A percentile compares a stretch with the other conserved stretches of the same genome.
These are phyloP conservation scores for Lamellibrachia columna DNA, from an alignment of 2,888 invertebrate genomes.

Conservation along the genomic window DNA sequence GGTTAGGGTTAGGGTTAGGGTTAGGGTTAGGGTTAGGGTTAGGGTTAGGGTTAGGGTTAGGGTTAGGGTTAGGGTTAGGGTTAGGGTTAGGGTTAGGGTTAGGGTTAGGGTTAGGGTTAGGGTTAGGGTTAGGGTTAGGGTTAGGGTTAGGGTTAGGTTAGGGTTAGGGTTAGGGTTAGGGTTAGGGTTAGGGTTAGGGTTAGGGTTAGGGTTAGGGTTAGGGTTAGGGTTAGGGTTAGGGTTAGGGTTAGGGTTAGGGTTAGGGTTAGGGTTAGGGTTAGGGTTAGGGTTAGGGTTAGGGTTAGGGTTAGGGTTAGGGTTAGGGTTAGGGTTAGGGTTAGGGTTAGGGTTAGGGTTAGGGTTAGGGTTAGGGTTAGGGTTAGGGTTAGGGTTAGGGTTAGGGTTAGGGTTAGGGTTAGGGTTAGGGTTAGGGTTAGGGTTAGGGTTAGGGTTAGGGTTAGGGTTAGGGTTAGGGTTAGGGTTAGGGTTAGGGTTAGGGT, in stretches of 20 bases:
- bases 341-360: constrained; percentile 28
- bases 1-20: constrained; percentile 45
- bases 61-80: constrained; percentile 44
- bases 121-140: constrained; percentile 44
- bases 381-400: constrained; percentile 25
- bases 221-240: constrained; percentile 26
- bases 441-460: constrained; percentile 26
- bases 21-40: constrained; percentile 46
- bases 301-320: constrained; percentile 26
- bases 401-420: constrained; percentile 26
- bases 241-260: constrained; percentile 23
- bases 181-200: constrained; percentile 38
- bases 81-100: constrained; percentile 43
- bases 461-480: constrained; percentile 38
- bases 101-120: constrained; percentile 39
- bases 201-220: constrained; percentile 25
- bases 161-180: constrained; percentile 46
- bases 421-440: constrained; percentile 26
- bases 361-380: constrained; percentile 24
- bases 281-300: constrained; percentile 26
- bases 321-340: constrained; percentile 30
- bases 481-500: constrained; percentile 46
- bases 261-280: constrained; percentile 25
- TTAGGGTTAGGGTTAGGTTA: constrained; percentile 41
- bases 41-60: constrained; percentile 45